These are phyloP conservation scores for Australoheros scitulus DNA, from an alignment of 2,113 vertebrate species.

Conservation along the genomic window DNA sequence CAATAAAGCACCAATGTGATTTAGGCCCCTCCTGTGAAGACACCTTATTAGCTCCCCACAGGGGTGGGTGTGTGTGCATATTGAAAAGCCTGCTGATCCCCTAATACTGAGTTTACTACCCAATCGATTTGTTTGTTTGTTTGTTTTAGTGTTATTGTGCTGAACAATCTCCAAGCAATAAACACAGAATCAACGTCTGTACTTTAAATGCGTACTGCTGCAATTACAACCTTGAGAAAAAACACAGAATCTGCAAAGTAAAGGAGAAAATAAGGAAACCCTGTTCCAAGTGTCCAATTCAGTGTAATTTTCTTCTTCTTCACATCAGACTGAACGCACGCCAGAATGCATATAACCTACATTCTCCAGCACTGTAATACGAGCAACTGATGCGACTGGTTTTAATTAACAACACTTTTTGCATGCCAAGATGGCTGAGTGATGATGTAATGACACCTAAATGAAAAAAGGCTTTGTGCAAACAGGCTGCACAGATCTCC, in stretches of 20 bases:
- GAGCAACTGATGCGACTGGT: slow-evolving; percentile 10
- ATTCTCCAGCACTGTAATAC: not conserved
- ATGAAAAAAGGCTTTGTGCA: slow-evolving; percentile 37
- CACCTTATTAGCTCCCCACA: not conserved
- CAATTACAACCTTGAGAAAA: slow-evolving; percentile 12
- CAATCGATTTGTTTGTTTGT: not conserved
- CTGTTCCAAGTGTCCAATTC: not conserved
- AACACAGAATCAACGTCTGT: not conserved
- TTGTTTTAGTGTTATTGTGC: not conserved
- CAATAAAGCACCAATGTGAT: not conserved
- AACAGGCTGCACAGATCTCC: slow-evolving; percentile 20
- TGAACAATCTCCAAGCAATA: not conserved
- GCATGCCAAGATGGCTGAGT: slow-evolving; percentile 68
- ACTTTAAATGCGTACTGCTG: not conserved
- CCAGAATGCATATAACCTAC: not conserved
- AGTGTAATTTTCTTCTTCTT: not conserved
- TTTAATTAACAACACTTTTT: slow-evolving; percentile 66
- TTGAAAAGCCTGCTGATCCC: not conserved
- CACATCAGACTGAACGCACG: not conserved
- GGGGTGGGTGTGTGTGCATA: not conserved
- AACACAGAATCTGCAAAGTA: not conserved
- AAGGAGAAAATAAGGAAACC: not conserved
- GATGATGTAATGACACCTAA: slow-evolving; percentile 70
- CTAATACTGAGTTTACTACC: not conserved
- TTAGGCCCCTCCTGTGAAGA: not conserved